These are phyloP conservation scores for Vidua chalybeata DNA, from an alignment of 2,113 vertebrate genomes.

Conservation along the genomic window DNA sequence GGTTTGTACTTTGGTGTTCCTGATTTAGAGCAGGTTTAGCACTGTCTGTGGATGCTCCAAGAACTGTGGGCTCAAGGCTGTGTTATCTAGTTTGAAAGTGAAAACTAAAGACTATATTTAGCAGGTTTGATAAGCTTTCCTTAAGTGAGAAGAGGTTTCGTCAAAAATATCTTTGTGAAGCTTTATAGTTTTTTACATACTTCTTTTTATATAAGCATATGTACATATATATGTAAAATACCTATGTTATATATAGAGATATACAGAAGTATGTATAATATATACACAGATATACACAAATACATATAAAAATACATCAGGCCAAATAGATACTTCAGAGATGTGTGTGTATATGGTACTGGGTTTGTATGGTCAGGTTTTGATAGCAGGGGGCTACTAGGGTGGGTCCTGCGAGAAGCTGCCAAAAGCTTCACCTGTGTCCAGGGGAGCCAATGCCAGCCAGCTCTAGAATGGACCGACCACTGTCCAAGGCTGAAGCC, in stretches of 20 bases:
- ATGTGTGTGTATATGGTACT: neutral
- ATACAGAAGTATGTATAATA: neutral
- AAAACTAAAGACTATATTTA: neutral
- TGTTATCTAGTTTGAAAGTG: neutral
- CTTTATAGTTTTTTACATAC: neutral
- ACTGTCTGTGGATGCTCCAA: neutral
- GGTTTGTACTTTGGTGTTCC: neutral
- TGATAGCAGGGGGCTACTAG: neutral
- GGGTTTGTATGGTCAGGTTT: neutral
- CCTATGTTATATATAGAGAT: neutral
- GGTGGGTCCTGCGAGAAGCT: neutral
- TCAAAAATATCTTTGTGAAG: neutral
- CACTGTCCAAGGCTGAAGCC: neutral
- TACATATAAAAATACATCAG: neutral
- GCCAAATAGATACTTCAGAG: neutral
- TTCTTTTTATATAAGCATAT: neutral
- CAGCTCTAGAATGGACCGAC: neutral
- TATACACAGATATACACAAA: neutral
- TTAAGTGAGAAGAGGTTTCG: neutral
- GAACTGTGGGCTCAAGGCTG: neutral
- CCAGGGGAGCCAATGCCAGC: neutral
- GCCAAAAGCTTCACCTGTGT: neutral
- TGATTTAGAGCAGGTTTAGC: neutral
- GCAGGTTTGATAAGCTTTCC: neutral
- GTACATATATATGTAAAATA: neutral